Conservation (phyloP, 2,888 invertebrate species). For the Uloborus plumipes region DNA sequence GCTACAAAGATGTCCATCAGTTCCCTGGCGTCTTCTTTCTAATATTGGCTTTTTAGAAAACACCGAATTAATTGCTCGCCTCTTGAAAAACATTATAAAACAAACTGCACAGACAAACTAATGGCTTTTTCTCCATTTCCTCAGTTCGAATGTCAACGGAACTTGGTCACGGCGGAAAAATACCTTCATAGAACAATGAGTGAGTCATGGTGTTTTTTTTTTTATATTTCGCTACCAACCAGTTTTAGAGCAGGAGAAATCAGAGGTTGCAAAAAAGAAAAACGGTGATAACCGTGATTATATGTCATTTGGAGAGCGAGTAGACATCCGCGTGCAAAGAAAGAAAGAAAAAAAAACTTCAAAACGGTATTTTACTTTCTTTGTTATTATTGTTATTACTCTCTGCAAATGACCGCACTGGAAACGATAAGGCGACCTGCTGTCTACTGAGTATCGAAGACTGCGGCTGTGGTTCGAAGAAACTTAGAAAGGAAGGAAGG, state of each 20-base stretch:
- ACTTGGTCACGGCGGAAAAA: too few species aligned
- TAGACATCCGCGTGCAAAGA: slow-evolving; percentile 3
- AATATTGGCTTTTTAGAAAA: too few species aligned
- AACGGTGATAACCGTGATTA: slow-evolving; percentile 30
- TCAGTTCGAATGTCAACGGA: too few species aligned
- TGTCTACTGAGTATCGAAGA: slow-evolving; percentile 26
- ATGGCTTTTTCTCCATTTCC: too few species aligned
- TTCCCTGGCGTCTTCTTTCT: too few species aligned
- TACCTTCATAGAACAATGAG: too few species aligned
- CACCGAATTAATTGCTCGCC: too few species aligned
- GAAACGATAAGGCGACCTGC: slow-evolving; percentile 33
- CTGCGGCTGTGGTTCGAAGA: slow-evolving; percentile 18
- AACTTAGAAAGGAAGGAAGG: slow-evolving; percentile 8
- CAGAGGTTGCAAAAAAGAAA: slow-evolving; percentile 10
- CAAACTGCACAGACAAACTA: too few species aligned
- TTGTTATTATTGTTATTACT: slow-evolving; percentile 10
- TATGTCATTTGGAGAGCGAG: slow-evolving; percentile 9
- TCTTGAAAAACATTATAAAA: too few species aligned
- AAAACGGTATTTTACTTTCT: slow-evolving; percentile 3
- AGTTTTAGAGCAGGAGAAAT: background rate
- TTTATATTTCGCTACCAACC: too few species aligned
- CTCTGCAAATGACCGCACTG: slow-evolving; percentile 29
- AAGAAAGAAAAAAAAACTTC: slow-evolving; percentile 7
- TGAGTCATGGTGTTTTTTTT: too few species aligned
- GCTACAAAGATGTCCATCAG: too few species aligned